These are phyloP conservation scores for Pseudoatta argentina DNA, from an alignment of 1,140 invertebrate species.

Conservation along the genomic window DNA sequence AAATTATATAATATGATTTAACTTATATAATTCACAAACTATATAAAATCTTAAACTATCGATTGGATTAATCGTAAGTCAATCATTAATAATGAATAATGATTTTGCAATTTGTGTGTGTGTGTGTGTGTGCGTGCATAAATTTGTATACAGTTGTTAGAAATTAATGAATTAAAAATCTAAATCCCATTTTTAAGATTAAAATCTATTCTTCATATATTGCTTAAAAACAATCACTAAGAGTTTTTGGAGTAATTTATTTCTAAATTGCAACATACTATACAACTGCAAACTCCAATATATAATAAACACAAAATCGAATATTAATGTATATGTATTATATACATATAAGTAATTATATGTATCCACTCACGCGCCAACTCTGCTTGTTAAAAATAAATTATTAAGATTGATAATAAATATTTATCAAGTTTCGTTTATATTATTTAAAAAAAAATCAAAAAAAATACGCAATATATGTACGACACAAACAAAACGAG, in stretches of 20 bases:
- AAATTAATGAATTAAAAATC: not conserved
- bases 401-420: not conserved
- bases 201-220: not conserved
- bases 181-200: not conserved
- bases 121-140: no score
- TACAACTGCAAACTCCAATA: not conserved
- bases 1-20: constrained; percentile 7
- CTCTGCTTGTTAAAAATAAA: not conserved
- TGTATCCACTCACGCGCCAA: not conserved
- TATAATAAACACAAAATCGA: not conserved
- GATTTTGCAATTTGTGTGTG: not conserved
- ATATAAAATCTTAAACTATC: not conserved
- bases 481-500: no score
- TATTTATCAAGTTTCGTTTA: not conserved
- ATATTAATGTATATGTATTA: not conserved
- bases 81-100: not conserved
- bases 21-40: not conserved
- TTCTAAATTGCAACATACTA: not conserved
- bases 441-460: not conserved
- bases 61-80: not conserved
- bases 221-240: not conserved
- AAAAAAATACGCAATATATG: not conserved
- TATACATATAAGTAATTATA: no score
- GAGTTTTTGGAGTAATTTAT: not conserved
- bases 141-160: not conserved